Base-by-base conservation (phyloP, 2,888 invertebrate genomes). In the Campoplex capitator region DNA sequence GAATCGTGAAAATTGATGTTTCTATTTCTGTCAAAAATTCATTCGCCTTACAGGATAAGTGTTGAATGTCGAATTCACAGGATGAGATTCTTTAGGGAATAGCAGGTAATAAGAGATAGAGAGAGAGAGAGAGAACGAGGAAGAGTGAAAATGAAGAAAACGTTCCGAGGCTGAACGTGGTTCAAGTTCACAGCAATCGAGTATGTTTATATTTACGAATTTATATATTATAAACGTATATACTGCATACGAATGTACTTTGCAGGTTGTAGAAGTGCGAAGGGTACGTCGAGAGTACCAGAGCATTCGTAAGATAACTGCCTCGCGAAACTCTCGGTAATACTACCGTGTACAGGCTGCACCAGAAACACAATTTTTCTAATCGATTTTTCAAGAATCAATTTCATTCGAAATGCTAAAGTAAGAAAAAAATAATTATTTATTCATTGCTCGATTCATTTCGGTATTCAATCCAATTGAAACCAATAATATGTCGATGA, bases 111-210 rank as follows among this genome's bases (percentile, higher is more conserved):
- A 9, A 42, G 13, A 13, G 35, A 51, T 32, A 18, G 62, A 67
- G 23, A 65, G 67, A 38, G 28, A 56, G 78, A 38, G 54, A 45
- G 18, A 16, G 16, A 45, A n/a, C n/a, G 7, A 2, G 56, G 32
- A 38, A 51, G 45, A 73, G 18, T 23, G 51, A 79, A 78, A 85
- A 56, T 32, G 11, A 75, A 81, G 62, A 74, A 76, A 76, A 65
- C 58, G 70, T 80, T 73, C 28, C n/a, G 67, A 65, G 18, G 35
- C 56, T 48, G 71, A 73, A 83, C 79, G 83, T 79, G 76, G 82
- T 80, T 79, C 86, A 70, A 83, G 83, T 86, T 86, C 83, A 79
- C 56, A 83, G 79, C 62, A 13, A 58, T 32, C 32, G 54, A 32
- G 75, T 71, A 67, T 32, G 74, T 65, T 48, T 65, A 51, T 73